Evolutionary conservation across 1,140 invertebrate genomes (phyloP), one percentile per base, ranked within the genome.

Genomic region (Dendroctonus ponderosae): DNA sequence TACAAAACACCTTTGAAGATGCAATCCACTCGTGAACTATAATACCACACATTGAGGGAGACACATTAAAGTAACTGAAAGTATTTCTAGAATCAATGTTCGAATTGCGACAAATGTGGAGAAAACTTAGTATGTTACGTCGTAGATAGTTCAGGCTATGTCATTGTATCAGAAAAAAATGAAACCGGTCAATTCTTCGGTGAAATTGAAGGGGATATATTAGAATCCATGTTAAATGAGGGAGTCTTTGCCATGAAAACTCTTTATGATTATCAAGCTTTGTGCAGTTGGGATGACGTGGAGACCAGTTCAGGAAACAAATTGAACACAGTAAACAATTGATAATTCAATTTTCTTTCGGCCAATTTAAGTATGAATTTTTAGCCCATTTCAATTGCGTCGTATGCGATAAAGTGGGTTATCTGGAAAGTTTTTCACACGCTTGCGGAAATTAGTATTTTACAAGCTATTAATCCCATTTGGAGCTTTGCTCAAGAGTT

Each of bases 121-220:
- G 82, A 79, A 49, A 84, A 82, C 72, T 83, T 86, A 58, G 87
- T 91, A 68, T 96, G 93, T 75, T 96, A 90, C 76, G 82, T 96
- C 5, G 84, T 96, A 12, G 94, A 96, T 80, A 91, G 89, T 72
- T 93, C 93, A 76, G 94, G 93, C 0, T 96, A 93, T 75, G 84
- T 96, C n/a, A 82, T 96, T 0, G 82, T 93, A 11, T 88, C 90
- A 0, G 84, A 87, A 11, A 49, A 67, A 39, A 49, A 65, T 11
- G 82, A 90, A 46, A 90, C 89, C 0, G 92, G 92, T 0, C 80
- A 81, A 71, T 97, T 96, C 80, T 94, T 96, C 80, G 94, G 94
- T 0, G 87, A 89, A 62, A 78, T 93, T 15, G 88, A 95, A 71
- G 88, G 89, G 11, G 86, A 88, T 26, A 84, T 95, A 4, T 89